Evolutionary conservation across 1,140 invertebrate species (phyloP), one percentile per base, ranked within the genome.

Genomic region (Drosophila oshimai): DNA sequence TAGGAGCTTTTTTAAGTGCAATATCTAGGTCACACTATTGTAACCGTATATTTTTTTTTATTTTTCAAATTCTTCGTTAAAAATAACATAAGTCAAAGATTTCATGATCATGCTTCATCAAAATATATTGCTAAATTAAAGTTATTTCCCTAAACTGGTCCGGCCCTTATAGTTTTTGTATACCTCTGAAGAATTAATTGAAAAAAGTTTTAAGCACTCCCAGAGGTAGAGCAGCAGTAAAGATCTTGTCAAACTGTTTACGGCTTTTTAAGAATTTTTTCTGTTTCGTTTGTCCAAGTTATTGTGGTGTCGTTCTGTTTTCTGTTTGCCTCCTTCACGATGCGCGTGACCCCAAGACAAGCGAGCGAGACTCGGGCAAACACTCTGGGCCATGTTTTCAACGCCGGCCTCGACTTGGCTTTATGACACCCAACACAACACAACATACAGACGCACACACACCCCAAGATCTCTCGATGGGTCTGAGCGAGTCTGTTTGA

Each of bases 341-440:
- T 31, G 78, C 80, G 64, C 80, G 67, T 87, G 81, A 86, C 81
- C 80, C 75, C 53, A 67, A 61, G 60, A 55, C 50, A 45, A 37
- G 29, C 53, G 28, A 58, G 33, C 37, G 33, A 50, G 26, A 36
- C 24, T 28, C 26, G 65, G 50, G 54, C 62, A 60, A 77, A 74
- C 74, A 55, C 51, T 55, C 31, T 80, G 75, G 60, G 81, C 75
- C 71, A 87, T 60, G 65, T 80, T 84, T 84, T 76, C 50, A 34
- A 26, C 36, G 45, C 44, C 74, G 74, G 79, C 79, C 79, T 83
- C 79, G 79, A 50, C 53, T 68, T 68, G 68, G 78, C 70, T 83
- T 83, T 84, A 84, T 84, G 79, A 86, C 81, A 86, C 80, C 71
- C 71, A 54, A 68, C 64, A 26, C 46, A 45, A 29, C 51, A 37